Conservation (phyloP, 53 echinoderm and acorn worm genomes). For the Holothuria leucospilota region DNA sequence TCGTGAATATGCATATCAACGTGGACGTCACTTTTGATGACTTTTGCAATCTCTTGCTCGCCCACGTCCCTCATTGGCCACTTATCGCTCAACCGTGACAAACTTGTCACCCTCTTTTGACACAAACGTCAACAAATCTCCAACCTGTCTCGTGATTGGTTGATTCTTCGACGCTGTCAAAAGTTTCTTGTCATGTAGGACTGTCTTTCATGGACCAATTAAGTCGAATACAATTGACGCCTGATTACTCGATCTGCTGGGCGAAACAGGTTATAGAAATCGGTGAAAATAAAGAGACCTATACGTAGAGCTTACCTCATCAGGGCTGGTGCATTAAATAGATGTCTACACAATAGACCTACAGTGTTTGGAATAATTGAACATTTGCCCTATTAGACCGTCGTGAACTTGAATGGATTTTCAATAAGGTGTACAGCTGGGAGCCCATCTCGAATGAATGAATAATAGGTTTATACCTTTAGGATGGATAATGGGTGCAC, state of each 20-base stretch:
- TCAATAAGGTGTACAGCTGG: no score
- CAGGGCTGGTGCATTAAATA: no score
- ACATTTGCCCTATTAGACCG: no score
- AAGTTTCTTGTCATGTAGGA: background rate
- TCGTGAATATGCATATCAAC: no score
- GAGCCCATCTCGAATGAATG: no score
- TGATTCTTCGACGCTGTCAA: background rate
- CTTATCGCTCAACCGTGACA: conserved; percentile 11
- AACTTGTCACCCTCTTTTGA: conserved; percentile 18
- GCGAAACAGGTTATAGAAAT: conserved; percentile 8
- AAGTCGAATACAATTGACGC: conserved; percentile 23
- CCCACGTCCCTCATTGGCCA: background rate
- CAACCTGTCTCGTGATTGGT: background rate
- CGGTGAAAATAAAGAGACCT: background rate
- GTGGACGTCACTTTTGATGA: no score
- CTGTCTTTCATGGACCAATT: conserved; percentile 33
- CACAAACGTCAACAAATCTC: background rate
- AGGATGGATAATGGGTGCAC: no score
- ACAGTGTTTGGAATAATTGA: no score
- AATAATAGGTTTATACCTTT: no score
- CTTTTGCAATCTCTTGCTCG: background rate
- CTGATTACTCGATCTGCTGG: conserved; percentile 11
- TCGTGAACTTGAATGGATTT: no score
- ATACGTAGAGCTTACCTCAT: no score
- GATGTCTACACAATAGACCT: no score